Base-by-base conservation (phyloP, 2,797 vertebrate genomes). In the Chelon labrosus region DNA sequence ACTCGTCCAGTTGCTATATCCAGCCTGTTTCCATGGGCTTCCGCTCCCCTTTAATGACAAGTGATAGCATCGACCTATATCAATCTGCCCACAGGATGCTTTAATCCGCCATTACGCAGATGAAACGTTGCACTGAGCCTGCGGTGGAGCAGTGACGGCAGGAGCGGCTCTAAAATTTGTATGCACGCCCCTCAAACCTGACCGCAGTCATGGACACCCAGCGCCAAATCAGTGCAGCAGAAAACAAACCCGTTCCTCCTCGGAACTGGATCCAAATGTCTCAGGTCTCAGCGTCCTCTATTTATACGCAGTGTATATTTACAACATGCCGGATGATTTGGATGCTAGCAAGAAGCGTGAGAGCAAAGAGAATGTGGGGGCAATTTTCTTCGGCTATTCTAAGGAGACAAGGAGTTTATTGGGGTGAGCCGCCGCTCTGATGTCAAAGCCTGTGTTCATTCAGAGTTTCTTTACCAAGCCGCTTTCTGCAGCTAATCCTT, bases 301-400 rank as follows among this genome's bases (percentile, higher is more conserved):
- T 95, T 93, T 94, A 94, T 95, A 95, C 39, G 80, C 81, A 85
- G 79, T 79, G 84, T 93, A 91, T 95, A 94, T 95, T 94, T 95
- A 92, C 93, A 91, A 88, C 86, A 37, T 74, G 65, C 63, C 50
- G 50, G 68, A 94, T 93, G 90, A 92, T 90, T 90, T 76, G 89
- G 88, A 94, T 94, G 88, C 91, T 94, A 81, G 67, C n/a, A 67
- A 77, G 78, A 84, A 85, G 81, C 73, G 83, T 70, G 74, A 79
- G 75, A 88, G 89, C 82, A 75, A 87, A 81, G 72, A 85, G 85
- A 93, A 92, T 87, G 89, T 59, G 35, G 78, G 47, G 37, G 70
- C 44, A 69, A 81, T 82, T 65, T 80, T 80, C 70, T 77, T 70
- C 2, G 19, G 82, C 77, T 92, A 89, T 92, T 93, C 81, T 75